Conservation (phyloP, 2,888 invertebrate species). For the Spialia ferax region DNA sequence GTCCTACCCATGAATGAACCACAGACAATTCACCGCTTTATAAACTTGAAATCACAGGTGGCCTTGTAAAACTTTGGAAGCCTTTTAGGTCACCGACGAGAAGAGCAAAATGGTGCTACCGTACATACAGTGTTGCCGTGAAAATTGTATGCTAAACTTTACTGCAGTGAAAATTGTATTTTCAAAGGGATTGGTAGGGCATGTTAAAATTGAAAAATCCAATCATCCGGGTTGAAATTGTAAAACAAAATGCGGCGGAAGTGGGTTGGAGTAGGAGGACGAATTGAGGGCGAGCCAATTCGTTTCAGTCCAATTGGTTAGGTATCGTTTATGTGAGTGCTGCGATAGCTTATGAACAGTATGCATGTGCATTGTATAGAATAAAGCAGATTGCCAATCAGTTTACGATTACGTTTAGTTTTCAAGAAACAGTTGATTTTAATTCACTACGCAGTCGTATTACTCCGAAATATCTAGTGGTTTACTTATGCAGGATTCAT, state of each 20-base stretch:
- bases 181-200: background rate
- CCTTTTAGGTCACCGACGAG: slow-evolving; percentile 67
- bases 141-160: slow-evolving; percentile 22
- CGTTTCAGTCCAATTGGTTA: slow-evolving; percentile 85
- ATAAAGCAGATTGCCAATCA: slow-evolving; percentile 63
- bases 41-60: slow-evolving; percentile 61
- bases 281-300: slow-evolving; percentile 85
- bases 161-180: slow-evolving; percentile 26
- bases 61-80: slow-evolving; percentile 68
- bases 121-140: slow-evolving; percentile 23
- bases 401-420: slow-evolving; percentile 55
- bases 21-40: slow-evolving; percentile 65
- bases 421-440: no score
- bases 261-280: slow-evolving; percentile 70
- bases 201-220: slow-evolving; percentile 42
- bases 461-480: no score
- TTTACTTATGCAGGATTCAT: no score
- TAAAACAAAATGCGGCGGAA: slow-evolving; percentile 79
- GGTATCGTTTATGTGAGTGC: slow-evolving; percentile 81
- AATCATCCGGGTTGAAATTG: slow-evolving; percentile 57
- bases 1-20: slow-evolving; percentile 42
- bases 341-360: slow-evolving; percentile 52
- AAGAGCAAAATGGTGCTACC: slow-evolving; percentile 55
- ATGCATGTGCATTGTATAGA: slow-evolving; percentile 58
- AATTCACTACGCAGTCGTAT: no score